Evolutionary conservation across 53 echinoderm and acorn worm species (phyloP), one percentile per base, ranked within the genome.

Genomic region (Mesocentrotus franciscanus): DNA sequence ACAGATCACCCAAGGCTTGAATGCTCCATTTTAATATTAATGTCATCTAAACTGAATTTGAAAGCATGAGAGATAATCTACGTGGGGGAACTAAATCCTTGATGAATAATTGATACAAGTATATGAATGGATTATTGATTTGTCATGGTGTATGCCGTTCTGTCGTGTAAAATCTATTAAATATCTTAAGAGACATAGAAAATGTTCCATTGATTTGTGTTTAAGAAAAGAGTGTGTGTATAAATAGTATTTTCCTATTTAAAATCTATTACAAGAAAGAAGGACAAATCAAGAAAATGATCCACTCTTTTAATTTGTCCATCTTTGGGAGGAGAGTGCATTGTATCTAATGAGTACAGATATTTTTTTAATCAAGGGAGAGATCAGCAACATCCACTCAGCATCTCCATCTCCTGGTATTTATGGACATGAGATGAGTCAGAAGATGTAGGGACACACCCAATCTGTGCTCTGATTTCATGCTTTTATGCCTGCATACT

Each of bases 121-220:
- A 36, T 42, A 81, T 36, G 81, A 81, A 81, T 81, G 81, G 81
- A 81, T 81, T 81, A 81, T 81, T 81, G 81, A 81, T 81, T 81
- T 81, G 36, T 42, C 33, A 39, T 42, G 81, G 17, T 81, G 81
- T 39, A 39, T 0, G 42, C 36, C 20, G 18, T 49, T 49, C 49
- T 49, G 49, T 49, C 49, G 7, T 42, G 36, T 81, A 81, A 81
- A 17, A 42, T 16, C 39, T 81, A 42, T 81, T 39, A 39, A 39
- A 35, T 81, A 30, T 81, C 42, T 81, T 39, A 4, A 79, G 81
- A 39, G 81, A 81, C 39, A 81, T 18, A 42, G 20, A 39, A 64
- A 42, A 81, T 81, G 81, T 33, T 81, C 17, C 17, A 42, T 33
- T 81, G 30, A 32, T 81, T 39, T 81, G 81, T 81, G 36, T 81